These are phyloP conservation scores for Montipora cactus DNA, from an alignment of 64 coral and sea anemone genomes.

Conservation along the genomic window DNA sequence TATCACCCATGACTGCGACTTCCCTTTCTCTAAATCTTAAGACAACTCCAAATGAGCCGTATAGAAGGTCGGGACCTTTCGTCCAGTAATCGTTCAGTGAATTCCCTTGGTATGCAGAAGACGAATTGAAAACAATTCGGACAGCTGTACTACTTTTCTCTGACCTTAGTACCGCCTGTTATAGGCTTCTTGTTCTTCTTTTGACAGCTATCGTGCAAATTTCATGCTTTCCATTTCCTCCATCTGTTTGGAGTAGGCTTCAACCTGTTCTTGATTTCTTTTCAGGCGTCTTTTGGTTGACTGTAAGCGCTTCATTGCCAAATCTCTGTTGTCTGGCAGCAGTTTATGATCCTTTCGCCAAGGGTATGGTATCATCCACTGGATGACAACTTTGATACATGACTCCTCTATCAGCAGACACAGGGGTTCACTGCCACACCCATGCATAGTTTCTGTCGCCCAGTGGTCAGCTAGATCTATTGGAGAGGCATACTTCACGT, in stretches of 20 bases:
- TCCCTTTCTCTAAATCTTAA: conserved; percentile 33
- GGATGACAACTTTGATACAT: too few relatives aligned
- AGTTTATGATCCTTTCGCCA: too few relatives aligned
- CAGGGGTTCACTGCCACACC: too few relatives aligned
- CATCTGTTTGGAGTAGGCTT: neutral
- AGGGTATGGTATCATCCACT: too few relatives aligned
- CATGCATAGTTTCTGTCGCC: too few relatives aligned
- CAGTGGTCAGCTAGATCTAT: too few relatives aligned
- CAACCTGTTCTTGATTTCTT: neutral
- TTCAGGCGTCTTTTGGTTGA: too few relatives aligned
- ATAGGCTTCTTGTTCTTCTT: neutral
- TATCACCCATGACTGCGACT: conserved; percentile 9
- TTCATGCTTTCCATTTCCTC: neutral
- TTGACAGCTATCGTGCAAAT: neutral
- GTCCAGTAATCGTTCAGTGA: conserved; percentile 36
- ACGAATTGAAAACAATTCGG: conserved; percentile 33
- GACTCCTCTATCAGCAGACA: too few relatives aligned
- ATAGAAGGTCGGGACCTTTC: conserved; percentile 37
- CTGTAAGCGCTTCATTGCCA: too few relatives aligned
- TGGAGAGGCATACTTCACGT: too few relatives aligned
- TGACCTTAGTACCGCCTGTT: conserved; percentile 4
- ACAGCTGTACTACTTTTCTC: conserved; percentile 28
- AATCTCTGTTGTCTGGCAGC: too few relatives aligned
- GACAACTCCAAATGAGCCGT: conserved; percentile 64
- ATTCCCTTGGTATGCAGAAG: conserved; percentile 22